A percentile compares a stretch with the other conserved stretches of the same genome.
phyloP scores from a whole-genome alignment of 2,888 invertebrate species.

The Diarsia dahlii region DNA sequence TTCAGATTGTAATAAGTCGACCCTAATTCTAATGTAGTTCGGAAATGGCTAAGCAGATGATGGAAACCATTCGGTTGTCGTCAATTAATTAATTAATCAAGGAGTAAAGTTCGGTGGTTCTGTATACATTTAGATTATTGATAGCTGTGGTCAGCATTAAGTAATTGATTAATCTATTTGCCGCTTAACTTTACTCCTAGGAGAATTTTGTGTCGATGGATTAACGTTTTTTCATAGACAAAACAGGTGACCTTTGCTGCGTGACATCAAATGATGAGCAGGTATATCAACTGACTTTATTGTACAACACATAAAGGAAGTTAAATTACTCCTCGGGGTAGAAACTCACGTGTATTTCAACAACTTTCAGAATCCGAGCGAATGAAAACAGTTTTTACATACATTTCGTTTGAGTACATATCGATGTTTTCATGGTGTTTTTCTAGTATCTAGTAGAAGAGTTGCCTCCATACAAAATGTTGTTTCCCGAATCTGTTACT shows the following conservation, averaged over 20 bases:
- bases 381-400: neutral
- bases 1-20: no score
- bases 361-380: neutral
- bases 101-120: no score
- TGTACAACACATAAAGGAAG: neutral
- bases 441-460: neutral
- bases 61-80: no score
- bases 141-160: no score
- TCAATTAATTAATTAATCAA: no score
- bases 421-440: neutral
- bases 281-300: neutral
- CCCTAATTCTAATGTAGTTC: no score
- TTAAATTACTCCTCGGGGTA: neutral
- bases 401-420: conserved; percentile 1
- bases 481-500: neutral
- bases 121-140: no score
- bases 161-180: no score
- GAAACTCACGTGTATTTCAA: neutral
- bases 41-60: no score
- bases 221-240: neutral
- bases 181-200: no score
- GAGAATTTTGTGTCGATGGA: no score
- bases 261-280: neutral
- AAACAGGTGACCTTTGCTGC: neutral
- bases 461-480: neutral